These are phyloP conservation scores for Nomada flava DNA, from an alignment of 2,888 invertebrate genomes.

Conservation along the genomic window DNA sequence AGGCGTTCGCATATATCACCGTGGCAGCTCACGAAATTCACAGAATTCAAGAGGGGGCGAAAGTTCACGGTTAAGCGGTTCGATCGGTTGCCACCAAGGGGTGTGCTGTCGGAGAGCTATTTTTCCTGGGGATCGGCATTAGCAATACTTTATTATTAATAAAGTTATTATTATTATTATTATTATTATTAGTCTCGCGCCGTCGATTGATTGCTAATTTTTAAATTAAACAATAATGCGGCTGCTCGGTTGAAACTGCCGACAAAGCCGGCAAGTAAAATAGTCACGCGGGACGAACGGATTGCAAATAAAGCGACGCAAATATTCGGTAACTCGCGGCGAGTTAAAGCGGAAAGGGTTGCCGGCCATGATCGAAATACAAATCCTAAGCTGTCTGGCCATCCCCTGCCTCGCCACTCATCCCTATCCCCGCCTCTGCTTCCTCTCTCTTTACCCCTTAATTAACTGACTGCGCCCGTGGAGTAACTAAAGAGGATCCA, in stretches of 20 bases:
- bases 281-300: neutral
- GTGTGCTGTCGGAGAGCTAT: slow-evolving; percentile 39
- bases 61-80: slow-evolving; percentile 49
- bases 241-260: too few relatives aligned
- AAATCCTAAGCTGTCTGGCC: slow-evolving; percentile 51
- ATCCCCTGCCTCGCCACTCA: neutral
- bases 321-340: slow-evolving; percentile 47
- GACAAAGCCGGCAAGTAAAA: too few relatives aligned
- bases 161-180: too few relatives aligned
- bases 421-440: slow-evolving; percentile 8
- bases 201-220: neutral
- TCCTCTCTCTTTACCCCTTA: slow-evolving; percentile 64
- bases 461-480: slow-evolving; percentile 69
- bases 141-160: neutral
- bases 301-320: slow-evolving; percentile 56
- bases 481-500: slow-evolving; percentile 66
- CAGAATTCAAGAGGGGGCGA: slow-evolving; percentile 9
- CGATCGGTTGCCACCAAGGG: slow-evolving; percentile 33
- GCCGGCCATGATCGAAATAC: slow-evolving; percentile 51
- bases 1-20: slow-evolving; percentile 64
- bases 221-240: neutral
- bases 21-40: slow-evolving; percentile 13
- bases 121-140: neutral
- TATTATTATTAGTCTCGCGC: too few relatives aligned
- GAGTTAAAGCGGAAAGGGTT: slow-evolving; percentile 56